phyloP scores from a whole-genome alignment of 2,797 vertebrate species.

The Acipenser oxyrinchus region DNA sequence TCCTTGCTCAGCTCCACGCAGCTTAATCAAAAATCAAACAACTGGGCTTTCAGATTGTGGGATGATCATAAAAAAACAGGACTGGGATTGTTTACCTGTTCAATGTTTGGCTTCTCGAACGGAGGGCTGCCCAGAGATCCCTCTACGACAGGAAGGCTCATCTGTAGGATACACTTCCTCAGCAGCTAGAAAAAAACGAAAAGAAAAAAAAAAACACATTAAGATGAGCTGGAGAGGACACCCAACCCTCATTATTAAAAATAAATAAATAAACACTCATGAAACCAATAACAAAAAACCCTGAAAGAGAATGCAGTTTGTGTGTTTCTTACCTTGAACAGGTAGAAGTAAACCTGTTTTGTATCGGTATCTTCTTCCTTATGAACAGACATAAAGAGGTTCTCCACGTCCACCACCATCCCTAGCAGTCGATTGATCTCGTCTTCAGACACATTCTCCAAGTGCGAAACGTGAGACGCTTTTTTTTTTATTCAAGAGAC shows the following conservation, averaged over 20 bases:
- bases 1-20: too few relatives aligned
- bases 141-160: constrained; percentile 92
- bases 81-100: constrained; percentile 67
- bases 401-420: constrained; percentile 97
- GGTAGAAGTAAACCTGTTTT: constrained; percentile 98
- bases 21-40: too few relatives aligned
- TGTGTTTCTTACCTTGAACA: constrained; percentile 87
- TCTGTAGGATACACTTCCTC: constrained; percentile 95
- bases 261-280: not conserved
- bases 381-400: constrained; percentile 96
- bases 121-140: constrained; percentile 91
- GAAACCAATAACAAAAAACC: too few relatives aligned
- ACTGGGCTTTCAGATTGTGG: too few relatives aligned
- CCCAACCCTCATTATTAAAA: not conserved
- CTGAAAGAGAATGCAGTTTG: too few relatives aligned
- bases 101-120: constrained; percentile 95
- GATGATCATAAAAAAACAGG: too few relatives aligned
- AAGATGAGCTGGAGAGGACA: too few relatives aligned
- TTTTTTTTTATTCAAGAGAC: not conserved
- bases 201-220: not conserved
- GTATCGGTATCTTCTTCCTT: constrained; percentile 98
- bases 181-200: constrained; percentile 70
- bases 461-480: constrained; percentile 93
- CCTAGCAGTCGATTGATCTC: constrained; percentile 93
- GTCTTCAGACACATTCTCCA: constrained; percentile 95